Conservation (phyloP, 2,888 invertebrate genomes). For the Perizoma flavofasciatum region DNA sequence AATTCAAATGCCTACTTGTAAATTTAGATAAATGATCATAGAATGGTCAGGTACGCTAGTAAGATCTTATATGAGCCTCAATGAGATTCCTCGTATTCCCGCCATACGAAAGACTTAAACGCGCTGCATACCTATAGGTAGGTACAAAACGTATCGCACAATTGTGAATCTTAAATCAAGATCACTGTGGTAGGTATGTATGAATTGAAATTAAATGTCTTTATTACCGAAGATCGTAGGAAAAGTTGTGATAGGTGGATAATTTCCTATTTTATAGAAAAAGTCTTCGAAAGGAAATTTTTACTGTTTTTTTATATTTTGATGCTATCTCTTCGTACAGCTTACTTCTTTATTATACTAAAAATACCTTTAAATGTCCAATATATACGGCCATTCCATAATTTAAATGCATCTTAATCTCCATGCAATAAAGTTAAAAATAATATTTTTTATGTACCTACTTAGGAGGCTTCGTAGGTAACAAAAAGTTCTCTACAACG, state of each 20-base stretch:
- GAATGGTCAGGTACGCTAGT: no score
- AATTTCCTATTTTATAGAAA: no score
- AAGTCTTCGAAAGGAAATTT: no score
- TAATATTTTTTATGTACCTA: conserved; percentile 14
- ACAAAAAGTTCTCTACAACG: conserved; percentile 50
- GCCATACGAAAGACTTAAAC: conserved; percentile 62
- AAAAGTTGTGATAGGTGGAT: no score
- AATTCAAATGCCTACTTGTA: no score
- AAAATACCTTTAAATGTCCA: conserved; percentile 14
- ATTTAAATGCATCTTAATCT: conserved; percentile 26
- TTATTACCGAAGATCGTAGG: no score
- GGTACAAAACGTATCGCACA: no score
- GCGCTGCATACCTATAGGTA: conserved; percentile 45
- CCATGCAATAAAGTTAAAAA: conserved; percentile 33
- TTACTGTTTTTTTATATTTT: no score
- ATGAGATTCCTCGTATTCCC: not conserved
- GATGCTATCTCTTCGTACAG: no score
- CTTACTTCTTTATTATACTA: conserved; percentile 4
- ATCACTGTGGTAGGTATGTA: no score
- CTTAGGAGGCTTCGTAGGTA: conserved; percentile 26
- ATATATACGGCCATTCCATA: conserved; percentile 17
- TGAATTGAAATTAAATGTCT: no score
- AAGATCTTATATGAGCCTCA: not conserved
- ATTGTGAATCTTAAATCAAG: not conserved
- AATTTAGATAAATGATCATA: no score